Evolutionary conservation across 2,888 invertebrate species (phyloP), one percentile per base, ranked within the genome.

Genomic region (Drosophila dives): DNA sequence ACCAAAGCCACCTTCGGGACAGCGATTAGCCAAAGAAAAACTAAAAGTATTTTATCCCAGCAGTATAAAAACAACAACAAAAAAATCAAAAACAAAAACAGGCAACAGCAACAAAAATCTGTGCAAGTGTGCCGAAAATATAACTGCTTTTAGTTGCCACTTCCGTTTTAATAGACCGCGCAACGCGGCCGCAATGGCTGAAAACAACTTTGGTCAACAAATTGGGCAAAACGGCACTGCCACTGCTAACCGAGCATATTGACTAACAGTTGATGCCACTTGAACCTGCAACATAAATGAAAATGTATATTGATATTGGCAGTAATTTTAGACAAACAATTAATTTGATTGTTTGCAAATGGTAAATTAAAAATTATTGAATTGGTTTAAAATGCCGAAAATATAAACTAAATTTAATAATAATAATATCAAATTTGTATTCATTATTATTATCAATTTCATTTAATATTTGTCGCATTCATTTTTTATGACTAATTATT

Each of bases 61-160:
- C 20, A 23, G 20, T 4, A 66, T 53, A 38, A 45, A 50, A 12
- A 20, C 34, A 17, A 40, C 34, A 23, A 40, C 8, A 38, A 38
- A 5, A 34, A 38, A 8, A 17, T 2, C 3, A 7, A 20, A 15
- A 12, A 45, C 12, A 23, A 53, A 20, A 45, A 11, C 11, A 15
- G 15, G 15, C 26, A 36, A 12, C 29, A 68, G 36, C 51, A 66
- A 54, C 63, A 49, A 66, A 68, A 70, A 76, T 67, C 56, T 71
- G 65, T 74, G 73, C 74, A 84, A 86, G 89, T 86, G 73, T 72
- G 71, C 73, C 76, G 67, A 75, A 84, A 84, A 84, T 89, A 78
- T 84, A 84, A 84, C 89, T 86, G 89, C 87, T 86, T 84, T 89
- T 81, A 84, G 84, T 84, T 89, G 78, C 69, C 68, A 82, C 76